These are phyloP conservation scores for Drosophila atroscutellata DNA, from an alignment of 2,888 invertebrate genomes.

Conservation along the genomic window DNA sequence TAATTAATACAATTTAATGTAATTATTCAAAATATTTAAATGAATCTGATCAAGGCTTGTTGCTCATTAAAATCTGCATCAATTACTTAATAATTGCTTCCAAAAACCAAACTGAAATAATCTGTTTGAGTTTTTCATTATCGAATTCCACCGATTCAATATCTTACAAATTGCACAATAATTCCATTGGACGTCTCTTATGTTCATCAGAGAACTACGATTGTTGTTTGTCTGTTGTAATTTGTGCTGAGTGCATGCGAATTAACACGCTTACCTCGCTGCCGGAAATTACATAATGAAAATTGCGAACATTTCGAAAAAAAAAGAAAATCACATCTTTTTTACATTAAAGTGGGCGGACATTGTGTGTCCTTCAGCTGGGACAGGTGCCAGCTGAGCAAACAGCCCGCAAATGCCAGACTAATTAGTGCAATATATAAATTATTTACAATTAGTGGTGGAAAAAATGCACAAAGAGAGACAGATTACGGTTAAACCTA, in stretches of 20 bases:
- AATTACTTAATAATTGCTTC: neutral
- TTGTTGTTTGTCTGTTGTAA: conserved; percentile 24
- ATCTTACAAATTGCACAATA: neutral
- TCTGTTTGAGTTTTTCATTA: neutral
- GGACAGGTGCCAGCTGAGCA: conserved; percentile 23
- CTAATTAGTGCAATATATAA: conserved; percentile 36
- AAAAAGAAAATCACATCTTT: conserved; percentile 20
- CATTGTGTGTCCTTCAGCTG: neutral
- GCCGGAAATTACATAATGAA: conserved; percentile 34
- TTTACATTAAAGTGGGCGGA: conserved; percentile 21
- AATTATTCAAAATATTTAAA: neutral
- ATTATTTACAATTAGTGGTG: conserved; percentile 34
- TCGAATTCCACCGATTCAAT: neutral
- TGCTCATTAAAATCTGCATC: neutral
- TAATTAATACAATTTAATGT: neutral
- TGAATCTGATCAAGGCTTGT: neutral
- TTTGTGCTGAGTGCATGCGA: conserved; percentile 31
- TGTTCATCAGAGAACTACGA: neutral
- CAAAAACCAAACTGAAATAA: neutral
- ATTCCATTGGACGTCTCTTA: conserved; percentile 11
- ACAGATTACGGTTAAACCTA: neutral
- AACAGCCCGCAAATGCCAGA: conserved; percentile 36
- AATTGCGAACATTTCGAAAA: conserved; percentile 12
- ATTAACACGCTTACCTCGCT: conserved; percentile 37
- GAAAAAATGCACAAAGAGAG: neutral